These are phyloP conservation scores for Scaptodrosophila lebanonensis DNA, from an alignment of 1,140 invertebrate species.

Conservation along the genomic window DNA sequence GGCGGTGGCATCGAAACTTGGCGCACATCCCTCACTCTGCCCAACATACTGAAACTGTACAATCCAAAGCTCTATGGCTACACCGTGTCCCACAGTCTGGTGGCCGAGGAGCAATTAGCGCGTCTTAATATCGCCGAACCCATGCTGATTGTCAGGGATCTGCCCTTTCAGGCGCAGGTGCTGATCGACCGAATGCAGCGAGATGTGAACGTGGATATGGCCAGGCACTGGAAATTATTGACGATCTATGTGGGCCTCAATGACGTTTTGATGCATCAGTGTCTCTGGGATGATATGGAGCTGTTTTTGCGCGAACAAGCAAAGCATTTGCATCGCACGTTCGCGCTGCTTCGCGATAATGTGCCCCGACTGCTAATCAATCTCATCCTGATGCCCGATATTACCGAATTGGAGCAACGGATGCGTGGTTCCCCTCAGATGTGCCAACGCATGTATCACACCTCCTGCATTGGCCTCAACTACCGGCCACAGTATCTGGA, in stretches of 20 bases:
- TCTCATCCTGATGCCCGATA: conserved; percentile 24
- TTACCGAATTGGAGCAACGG: conserved; percentile 51
- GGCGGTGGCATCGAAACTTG: conserved; percentile 80
- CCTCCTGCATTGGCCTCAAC: conserved; percentile 74
- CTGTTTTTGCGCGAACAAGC: conserved; percentile 24
- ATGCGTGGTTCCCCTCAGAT: conserved; percentile 35
- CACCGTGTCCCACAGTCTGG: conserved; percentile 77
- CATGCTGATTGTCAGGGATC: conserved; percentile 79
- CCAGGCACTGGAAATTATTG: conserved; percentile 83
- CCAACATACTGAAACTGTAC: conserved; percentile 80
- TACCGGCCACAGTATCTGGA: conserved; percentile 37
- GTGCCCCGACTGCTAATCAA: conserved; percentile 49
- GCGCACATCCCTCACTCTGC: conserved; percentile 79
- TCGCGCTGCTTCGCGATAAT: conserved; percentile 33
- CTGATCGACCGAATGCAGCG: conserved; percentile 80
- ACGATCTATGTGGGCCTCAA: conserved; percentile 83
- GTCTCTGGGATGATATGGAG: conserved; percentile 49
- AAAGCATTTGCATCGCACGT: conserved; percentile 16
- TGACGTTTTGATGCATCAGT: conserved; percentile 83
- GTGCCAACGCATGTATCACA: conserved; percentile 61
- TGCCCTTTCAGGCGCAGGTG: conserved; percentile 80
- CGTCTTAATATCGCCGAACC: conserved; percentile 81
- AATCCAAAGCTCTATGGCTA: conserved; percentile 83
- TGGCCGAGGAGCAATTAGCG: conserved; percentile 51
- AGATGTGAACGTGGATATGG: conserved; percentile 79